These are phyloP conservation scores for Tringa solitaria DNA, from an alignment of 2,113 vertebrate species.

Conservation along the genomic window DNA sequence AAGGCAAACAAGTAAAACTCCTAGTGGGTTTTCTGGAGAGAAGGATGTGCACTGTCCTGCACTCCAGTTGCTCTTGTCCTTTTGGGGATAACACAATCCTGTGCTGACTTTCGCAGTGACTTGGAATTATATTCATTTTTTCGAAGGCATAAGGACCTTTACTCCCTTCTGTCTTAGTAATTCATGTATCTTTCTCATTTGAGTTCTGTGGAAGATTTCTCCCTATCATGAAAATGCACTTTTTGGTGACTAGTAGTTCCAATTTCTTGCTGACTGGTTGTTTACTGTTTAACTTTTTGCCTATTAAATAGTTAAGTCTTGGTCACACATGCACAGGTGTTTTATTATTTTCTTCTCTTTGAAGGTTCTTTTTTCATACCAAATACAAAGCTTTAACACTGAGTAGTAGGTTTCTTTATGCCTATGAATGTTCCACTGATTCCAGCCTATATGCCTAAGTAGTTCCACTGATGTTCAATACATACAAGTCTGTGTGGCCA, in stretches of 20 bases:
- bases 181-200: background rate
- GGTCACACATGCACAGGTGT: background rate
- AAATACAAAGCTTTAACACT: background rate
- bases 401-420: background rate
- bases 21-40: background rate
- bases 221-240: background rate
- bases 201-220: background rate
- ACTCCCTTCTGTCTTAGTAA: background rate
- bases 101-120: background rate
- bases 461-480: background rate
- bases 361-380: background rate
- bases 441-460: no score
- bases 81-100: background rate
- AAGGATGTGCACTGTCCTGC: rapidly evolving
- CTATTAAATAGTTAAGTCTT: background rate
- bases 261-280: background rate
- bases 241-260: background rate
- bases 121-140: background rate
- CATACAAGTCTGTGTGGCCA: background rate
- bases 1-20: background rate
- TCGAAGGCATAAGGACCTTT: background rate
- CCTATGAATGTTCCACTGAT: no score
- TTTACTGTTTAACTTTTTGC: background rate
- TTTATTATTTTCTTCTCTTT: background rate
- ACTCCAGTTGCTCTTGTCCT: background rate